A percentile compares a stretch with the other conserved stretches of the same genome.
phyloP scores from a whole-genome alignment of 2,113 vertebrate species.

The Mus musculus region DNA sequence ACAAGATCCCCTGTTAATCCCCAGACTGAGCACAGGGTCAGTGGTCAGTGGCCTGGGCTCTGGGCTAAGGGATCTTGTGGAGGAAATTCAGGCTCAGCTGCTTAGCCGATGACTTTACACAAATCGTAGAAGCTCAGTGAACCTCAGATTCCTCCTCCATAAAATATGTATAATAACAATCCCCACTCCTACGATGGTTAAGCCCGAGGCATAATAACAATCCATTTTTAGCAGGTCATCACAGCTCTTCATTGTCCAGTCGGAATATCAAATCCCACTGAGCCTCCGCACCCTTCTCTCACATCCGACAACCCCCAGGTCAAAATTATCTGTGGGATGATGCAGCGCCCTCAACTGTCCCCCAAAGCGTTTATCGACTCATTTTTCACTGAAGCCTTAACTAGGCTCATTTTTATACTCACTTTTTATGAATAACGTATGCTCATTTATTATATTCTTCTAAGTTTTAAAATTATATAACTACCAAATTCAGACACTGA shows the following conservation, averaged over 20 bases:
- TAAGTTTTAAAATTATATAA: not conserved
- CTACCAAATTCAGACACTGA: constrained; percentile 36
- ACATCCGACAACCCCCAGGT: not conserved
- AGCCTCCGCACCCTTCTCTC: not conserved
- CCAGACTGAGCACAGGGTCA: not conserved
- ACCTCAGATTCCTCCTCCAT: constrained; percentile 65
- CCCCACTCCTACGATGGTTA: not conserved
- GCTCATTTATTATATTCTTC: not conserved
- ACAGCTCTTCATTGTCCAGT: not conserved
- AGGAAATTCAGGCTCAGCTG: not conserved
- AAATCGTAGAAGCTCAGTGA: not conserved
- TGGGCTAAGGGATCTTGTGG: not conserved
- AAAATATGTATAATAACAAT: constrained; percentile 54
- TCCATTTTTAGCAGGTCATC: constrained; percentile 5
- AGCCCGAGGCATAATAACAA: not conserved
- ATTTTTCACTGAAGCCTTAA: not conserved
- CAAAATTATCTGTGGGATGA: not conserved
- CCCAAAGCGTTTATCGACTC: not conserved
- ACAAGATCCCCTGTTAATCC: not conserved
- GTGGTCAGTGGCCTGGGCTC: not conserved
- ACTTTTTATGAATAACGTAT: not conserved
- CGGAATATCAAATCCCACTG: not conserved
- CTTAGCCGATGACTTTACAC: not conserved
- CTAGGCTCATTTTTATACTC: not conserved
- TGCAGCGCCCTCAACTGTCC: not conserved